These are phyloP conservation scores for Steatornis caripensis DNA, from an alignment of 2,113 vertebrate species.

Conservation along the genomic window DNA sequence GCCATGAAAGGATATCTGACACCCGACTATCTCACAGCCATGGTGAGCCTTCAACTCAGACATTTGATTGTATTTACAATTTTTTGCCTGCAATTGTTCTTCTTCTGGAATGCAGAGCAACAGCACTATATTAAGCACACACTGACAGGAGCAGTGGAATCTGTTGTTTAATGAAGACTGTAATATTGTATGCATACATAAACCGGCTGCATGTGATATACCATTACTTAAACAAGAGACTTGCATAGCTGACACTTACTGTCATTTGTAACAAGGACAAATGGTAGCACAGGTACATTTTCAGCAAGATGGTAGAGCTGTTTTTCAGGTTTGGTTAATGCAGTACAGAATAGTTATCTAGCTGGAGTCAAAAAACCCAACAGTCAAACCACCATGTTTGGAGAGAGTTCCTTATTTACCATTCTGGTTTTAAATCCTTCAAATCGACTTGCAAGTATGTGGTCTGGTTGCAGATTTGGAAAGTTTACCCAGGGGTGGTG, in stretches of 20 bases:
- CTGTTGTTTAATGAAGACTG: background rate
- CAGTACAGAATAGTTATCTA: background rate
- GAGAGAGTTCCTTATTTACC: background rate
- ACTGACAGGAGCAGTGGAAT: background rate
- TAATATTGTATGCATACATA: background rate
- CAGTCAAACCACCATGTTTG: background rate
- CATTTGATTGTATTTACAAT: background rate
- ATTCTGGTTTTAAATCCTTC: background rate
- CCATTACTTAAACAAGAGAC: background rate
- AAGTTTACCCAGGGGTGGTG: background rate
- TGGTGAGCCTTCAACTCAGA: background rate
- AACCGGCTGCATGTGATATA: background rate
- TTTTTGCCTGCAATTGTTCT: background rate
- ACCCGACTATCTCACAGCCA: background rate
- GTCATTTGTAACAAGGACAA: background rate
- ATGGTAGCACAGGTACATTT: background rate
- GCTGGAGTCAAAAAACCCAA: background rate
- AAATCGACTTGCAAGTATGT: accelerated
- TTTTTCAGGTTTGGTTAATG: background rate
- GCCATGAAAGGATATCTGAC: background rate
- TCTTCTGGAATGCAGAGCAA: background rate
- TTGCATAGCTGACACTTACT: background rate
- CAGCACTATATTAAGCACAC: background rate
- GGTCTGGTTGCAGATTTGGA: background rate
- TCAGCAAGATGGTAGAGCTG: background rate